Conservation (phyloP, 2,113 vertebrate genomes). For the Halichoerus grypus region DNA sequence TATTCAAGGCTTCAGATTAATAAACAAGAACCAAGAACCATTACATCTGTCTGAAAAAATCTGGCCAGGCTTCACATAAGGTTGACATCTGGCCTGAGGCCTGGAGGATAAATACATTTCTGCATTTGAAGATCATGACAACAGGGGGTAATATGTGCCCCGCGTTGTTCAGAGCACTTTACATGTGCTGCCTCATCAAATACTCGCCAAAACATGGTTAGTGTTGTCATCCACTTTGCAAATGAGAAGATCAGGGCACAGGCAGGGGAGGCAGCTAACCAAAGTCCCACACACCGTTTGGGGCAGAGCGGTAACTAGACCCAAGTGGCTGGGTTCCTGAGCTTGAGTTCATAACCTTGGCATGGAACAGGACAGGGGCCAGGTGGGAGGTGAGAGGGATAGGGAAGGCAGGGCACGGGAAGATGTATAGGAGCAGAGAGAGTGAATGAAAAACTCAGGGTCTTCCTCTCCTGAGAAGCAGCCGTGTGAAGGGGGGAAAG, state of each 20-base stretch:
- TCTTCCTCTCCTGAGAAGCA: neutral
- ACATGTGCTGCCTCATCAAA: neutral
- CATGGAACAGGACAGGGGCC: neutral
- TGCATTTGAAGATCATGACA: neutral
- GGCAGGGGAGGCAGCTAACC: neutral
- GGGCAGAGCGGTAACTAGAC: neutral
- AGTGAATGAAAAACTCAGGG: neutral
- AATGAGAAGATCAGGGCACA: neutral
- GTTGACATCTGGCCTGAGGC: neutral
- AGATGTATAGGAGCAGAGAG: neutral
- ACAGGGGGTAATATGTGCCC: neutral
- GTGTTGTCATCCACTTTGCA: neutral
- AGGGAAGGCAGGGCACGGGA: fast-evolving
- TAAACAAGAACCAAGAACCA: neutral
- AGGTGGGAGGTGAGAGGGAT: fast-evolving
- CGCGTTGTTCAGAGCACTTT: neutral
- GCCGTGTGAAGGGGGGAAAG: neutral
- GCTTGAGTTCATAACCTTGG: neutral
- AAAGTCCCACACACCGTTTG: neutral
- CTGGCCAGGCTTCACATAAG: neutral
- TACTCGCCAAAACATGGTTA: neutral
- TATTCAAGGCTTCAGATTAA: neutral
- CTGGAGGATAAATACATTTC: neutral
- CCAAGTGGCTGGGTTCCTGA: neutral
- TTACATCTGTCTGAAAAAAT: neutral